A percentile compares a stretch with the other conserved stretches of the same genome.
These are phyloP conservation scores for Ceratitis capitata DNA, from an alignment of 1,140 invertebrate genomes.

Conservation along the genomic window DNA sequence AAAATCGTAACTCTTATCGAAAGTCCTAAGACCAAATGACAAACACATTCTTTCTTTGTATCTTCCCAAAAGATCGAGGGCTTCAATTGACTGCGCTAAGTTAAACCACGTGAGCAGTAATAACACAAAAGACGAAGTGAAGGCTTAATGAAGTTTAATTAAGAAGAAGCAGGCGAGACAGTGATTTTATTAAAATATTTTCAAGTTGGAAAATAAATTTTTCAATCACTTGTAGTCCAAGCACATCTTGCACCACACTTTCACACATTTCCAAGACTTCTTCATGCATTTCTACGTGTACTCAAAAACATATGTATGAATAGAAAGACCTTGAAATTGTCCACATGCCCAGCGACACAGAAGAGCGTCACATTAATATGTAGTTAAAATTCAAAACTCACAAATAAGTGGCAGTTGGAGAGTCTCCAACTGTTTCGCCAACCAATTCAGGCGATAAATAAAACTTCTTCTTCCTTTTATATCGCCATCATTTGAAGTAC, in stretches of 20 bases:
- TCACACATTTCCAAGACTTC: background rate
- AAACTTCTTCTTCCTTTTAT: constrained; percentile 64
- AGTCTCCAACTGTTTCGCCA: constrained; percentile 64
- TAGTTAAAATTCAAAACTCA: background rate
- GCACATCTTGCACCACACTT: no score
- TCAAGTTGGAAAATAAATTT: background rate
- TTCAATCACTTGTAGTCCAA: no score
- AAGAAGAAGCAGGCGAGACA: background rate
- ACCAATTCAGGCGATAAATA: constrained; percentile 65
- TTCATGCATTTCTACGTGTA: background rate
- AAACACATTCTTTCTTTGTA: no score
- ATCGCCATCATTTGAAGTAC: background rate
- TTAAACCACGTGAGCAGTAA: no score
- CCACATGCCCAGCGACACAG: background rate
- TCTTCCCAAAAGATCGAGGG: no score
- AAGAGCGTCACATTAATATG: constrained; percentile 7
- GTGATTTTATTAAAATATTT: background rate
- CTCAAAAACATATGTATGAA: background rate
- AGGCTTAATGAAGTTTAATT: no score
- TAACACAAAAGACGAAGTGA: no score
- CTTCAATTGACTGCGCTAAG: no score
- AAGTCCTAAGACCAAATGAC: no score
- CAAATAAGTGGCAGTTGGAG: constrained; percentile 43
- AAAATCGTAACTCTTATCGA: no score
- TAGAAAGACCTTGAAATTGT: background rate